phyloP scores from a whole-genome alignment of 2,113 vertebrate genomes.

The Phylloscopus whistleri region DNA sequence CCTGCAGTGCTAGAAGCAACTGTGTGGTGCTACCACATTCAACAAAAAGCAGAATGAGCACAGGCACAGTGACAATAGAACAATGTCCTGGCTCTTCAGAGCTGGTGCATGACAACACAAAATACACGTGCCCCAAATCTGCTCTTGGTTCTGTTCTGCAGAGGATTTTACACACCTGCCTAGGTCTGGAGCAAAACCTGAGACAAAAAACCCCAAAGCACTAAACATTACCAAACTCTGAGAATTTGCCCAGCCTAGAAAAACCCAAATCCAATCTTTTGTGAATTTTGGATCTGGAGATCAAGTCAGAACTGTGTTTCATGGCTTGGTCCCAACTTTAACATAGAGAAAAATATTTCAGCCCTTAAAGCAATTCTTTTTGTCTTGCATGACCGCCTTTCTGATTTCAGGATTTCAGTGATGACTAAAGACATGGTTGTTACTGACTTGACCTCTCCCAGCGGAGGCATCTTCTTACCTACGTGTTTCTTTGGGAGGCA shows the following conservation, averaged over 20 bases:
- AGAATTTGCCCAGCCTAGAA: neutral
- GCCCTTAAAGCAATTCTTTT: neutral
- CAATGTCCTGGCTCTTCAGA: neutral
- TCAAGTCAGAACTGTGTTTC: neutral
- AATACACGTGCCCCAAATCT: neutral
- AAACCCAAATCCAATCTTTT: neutral
- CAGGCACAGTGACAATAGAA: neutral
- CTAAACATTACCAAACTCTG: neutral
- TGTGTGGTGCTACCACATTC: accelerated
- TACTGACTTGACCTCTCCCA: constrained; percentile 53
- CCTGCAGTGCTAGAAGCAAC: neutral
- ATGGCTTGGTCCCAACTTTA: neutral
- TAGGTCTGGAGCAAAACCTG: neutral
- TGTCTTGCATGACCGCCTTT: neutral
- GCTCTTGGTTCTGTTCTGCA: neutral
- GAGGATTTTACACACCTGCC: neutral
- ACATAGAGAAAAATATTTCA: neutral
- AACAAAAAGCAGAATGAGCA: neutral
- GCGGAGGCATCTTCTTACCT: constrained; percentile 25
- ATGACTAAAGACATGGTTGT: constrained; percentile 38
- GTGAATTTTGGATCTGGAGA: neutral
- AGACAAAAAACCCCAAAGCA: neutral
- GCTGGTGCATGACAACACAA: neutral
- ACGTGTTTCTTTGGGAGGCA: constrained; percentile 35
- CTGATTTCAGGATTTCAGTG: constrained; percentile 28